phyloP scores from a whole-genome alignment of 2,888 invertebrate species.

The Polylopha cassiicola region DNA sequence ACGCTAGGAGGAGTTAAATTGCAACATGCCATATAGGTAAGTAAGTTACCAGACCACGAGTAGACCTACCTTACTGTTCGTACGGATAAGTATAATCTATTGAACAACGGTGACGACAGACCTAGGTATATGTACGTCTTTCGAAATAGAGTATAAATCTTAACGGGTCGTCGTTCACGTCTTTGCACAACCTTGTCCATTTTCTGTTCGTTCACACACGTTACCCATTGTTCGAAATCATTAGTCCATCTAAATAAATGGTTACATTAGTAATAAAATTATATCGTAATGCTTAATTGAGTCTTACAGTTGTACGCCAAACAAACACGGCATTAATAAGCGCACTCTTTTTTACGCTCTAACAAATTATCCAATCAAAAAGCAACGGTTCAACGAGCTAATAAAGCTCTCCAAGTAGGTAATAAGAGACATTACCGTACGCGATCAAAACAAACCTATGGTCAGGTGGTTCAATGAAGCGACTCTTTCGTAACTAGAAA shows the following conservation, averaged over 20 bases:
- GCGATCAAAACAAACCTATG: slow-evolving; percentile 51
- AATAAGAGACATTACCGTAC: slow-evolving; percentile 44
- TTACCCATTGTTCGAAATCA: slow-evolving; percentile 9
- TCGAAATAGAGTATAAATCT: slow-evolving; percentile 52
- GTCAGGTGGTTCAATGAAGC: slow-evolving; percentile 58
- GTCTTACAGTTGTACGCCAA: slow-evolving; percentile 2
- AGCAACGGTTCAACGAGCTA: slow-evolving; percentile 14
- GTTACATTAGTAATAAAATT: too few species aligned
- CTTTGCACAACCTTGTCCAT: slow-evolving; percentile 48
- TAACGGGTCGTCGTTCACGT: slow-evolving; percentile 47
- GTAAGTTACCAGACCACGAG: slow-evolving; percentile 32
- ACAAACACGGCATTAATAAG: slow-evolving; percentile 10
- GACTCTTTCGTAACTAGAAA: slow-evolving; percentile 69
- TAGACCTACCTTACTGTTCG: slow-evolving; percentile 31
- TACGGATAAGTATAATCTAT: slow-evolving; percentile 39
- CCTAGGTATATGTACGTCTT: slow-evolving; percentile 41
- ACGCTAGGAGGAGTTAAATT: slow-evolving; percentile 16
- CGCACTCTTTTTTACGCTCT: slow-evolving; percentile 11
- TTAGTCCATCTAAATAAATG: too few species aligned
- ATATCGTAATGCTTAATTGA: too few species aligned
- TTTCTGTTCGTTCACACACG: slow-evolving; percentile 48
- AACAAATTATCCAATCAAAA: slow-evolving; percentile 28
- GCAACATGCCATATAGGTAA: slow-evolving; percentile 21
- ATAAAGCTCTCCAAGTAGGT: slow-evolving; percentile 46
- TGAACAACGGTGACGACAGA: slow-evolving; percentile 46